Evolutionary conservation across 2,797 vertebrate genomes (phyloP).

Genomic region (Nyctalus aviator): DNA sequence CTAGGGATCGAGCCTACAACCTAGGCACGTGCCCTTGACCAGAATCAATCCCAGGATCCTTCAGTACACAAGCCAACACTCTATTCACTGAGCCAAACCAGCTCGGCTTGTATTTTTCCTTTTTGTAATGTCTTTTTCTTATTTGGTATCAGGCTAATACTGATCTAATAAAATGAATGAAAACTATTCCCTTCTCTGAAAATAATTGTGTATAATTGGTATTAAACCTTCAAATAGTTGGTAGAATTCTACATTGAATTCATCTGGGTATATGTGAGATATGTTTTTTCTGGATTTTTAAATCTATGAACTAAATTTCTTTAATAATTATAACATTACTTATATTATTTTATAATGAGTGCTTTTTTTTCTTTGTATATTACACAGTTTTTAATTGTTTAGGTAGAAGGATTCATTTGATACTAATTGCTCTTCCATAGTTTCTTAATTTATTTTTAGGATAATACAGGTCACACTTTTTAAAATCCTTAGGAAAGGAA

Average conservation of each 20-base stretch:
- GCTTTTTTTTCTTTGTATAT: background rate
- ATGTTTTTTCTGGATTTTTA: background rate
- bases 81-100: too few species aligned
- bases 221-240: conserved; percentile 41
- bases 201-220: background rate
- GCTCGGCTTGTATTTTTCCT: too few species aligned
- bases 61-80: too few species aligned
- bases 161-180: background rate
- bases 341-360: background rate
- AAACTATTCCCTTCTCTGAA: background rate
- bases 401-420: background rate
- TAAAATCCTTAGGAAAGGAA: background rate
- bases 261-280: background rate
- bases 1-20: too few species aligned
- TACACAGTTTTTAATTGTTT: background rate
- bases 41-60: too few species aligned
- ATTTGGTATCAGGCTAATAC: background rate
- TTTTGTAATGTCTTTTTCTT: background rate
- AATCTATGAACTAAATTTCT: background rate
- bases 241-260: background rate
- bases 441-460: background rate
- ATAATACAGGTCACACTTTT: background rate
- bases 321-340: background rate
- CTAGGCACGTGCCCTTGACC: too few species aligned
- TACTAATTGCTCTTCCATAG: background rate